Evolutionary conservation across 2,797 vertebrate species (phyloP), one percentile per base, ranked within the genome.

Genomic region (Phrynocephalus forsythii): DNA sequence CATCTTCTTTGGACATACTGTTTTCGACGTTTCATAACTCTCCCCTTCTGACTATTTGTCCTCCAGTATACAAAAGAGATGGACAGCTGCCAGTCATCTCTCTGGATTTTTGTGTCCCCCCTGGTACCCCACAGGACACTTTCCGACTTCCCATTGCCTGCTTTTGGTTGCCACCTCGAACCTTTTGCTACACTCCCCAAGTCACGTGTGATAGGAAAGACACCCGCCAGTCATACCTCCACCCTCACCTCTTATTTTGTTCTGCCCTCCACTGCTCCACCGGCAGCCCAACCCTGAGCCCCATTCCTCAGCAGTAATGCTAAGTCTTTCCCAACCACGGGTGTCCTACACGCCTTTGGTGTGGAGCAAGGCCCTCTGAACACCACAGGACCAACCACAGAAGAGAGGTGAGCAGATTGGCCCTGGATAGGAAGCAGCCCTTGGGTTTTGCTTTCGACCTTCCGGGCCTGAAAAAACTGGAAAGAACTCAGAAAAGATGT

Each of bases 51-150:
- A 30, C 48, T 30, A 56, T 73, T 18, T n/a, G 50, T 79, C 30
- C n/a, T 60, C 24, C 18, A 5, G 3, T 8, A 33, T 22, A 26
- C 26, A 69, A 3, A 48, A 48, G 26, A 82, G 84, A 85, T 1
- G 0, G 82, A 79, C 68, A 86, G 73, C 85, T 38, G 82, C 67
- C 66, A 52, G 48, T 87, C 77, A 30, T 33, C 30, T 24, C 1
- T 0, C 56, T 1, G 68, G 81, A 85, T n/a, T 16, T 63, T 9
- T 18, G 90, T 85, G 81, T 85, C 91, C 26, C 48, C 1, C 72
- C 77, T 3, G 78, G 79, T 48, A 73, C 71, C 38, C 79, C 60
- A 71, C 30, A 87, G 38, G 28, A 56, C 13, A 1, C 2, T 2
- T 44, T 20, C 16, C 16, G 6, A n/a, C 13, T 9, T 26, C 60